phyloP scores from a whole-genome alignment of 2,113 vertebrate genomes.

The Pipa parva region DNA sequence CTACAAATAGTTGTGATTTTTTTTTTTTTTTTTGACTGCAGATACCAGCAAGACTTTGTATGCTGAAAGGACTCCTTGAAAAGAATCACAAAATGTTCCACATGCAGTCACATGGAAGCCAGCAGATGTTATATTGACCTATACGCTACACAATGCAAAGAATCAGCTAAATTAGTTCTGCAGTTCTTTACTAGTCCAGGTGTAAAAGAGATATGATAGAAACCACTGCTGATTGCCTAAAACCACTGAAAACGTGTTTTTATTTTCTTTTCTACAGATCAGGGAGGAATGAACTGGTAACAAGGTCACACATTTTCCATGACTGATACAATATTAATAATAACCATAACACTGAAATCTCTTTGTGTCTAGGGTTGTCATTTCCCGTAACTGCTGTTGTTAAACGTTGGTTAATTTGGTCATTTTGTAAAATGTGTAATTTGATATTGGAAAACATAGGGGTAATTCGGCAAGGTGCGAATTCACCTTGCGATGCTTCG shows the following conservation, averaged over 20 bases:
- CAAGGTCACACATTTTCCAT: constrained; percentile 21
- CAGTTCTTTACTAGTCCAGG: constrained; percentile 17
- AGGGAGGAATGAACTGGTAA: neutral
- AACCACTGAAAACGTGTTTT: constrained; percentile 23
- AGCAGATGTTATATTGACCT: constrained; percentile 51
- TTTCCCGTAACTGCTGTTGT: no score
- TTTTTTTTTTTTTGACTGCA: neutral
- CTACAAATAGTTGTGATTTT: no score
- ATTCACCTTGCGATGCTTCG: no score
- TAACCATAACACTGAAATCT: no score
- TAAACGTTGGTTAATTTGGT: no score
- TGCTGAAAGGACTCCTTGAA: constrained; percentile 42
- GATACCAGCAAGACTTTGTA: neutral
- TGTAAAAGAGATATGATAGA: constrained; percentile 28
- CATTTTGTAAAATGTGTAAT: no score
- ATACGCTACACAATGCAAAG: constrained; percentile 35
- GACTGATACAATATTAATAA: no score
- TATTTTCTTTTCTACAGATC: constrained; percentile 13
- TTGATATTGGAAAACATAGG: no score
- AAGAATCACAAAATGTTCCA: neutral
- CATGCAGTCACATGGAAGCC: constrained; percentile 41
- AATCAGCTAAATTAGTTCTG: constrained; percentile 31
- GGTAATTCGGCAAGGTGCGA: no score
- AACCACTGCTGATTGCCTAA: constrained; percentile 37
- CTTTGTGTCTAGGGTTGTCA: no score